phyloP scores from a whole-genome alignment of 2,888 invertebrate genomes.

The Oscheius sp. region DNA sequence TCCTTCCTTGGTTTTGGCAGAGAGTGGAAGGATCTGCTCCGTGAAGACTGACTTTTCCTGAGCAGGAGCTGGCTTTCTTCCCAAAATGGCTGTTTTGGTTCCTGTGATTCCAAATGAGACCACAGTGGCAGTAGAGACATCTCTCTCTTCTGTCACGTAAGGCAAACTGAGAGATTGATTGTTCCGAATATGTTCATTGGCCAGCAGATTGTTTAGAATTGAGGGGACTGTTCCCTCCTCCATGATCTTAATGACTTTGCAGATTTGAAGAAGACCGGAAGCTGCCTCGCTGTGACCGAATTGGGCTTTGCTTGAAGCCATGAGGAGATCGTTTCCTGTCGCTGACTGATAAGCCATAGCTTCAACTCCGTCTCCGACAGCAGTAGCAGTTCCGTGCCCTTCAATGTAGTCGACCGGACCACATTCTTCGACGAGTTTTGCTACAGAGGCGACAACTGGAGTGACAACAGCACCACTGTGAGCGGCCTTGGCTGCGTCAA shows the following conservation, averaged over 20 bases:
- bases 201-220: slow-evolving; percentile 46
- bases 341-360: slow-evolving; percentile 47
- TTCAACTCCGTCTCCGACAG: slow-evolving; percentile 66
- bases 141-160: slow-evolving; percentile 48
- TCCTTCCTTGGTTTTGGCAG: slow-evolving; percentile 47
- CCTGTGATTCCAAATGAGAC: slow-evolving; percentile 57
- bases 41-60: too few relatives aligned
- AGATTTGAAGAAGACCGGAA: slow-evolving; percentile 52
- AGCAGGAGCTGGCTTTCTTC: slow-evolving; percentile 6
- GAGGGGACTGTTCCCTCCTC: slow-evolving; percentile 41
- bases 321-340: slow-evolving; percentile 36
- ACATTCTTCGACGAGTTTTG: slow-evolving; percentile 45
- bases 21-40: slow-evolving; percentile 39
- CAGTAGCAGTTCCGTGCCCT: slow-evolving; percentile 91
- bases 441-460: slow-evolving; percentile 49
- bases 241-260: slow-evolving; percentile 43
- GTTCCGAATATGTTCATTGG: slow-evolving; percentile 50
- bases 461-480: slow-evolving; percentile 53
- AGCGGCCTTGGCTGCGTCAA: slow-evolving; percentile 41
- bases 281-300: slow-evolving; percentile 58
- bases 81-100: slow-evolving; percentile 47
- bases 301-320: slow-evolving; percentile 53
- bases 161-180: slow-evolving; percentile 41
- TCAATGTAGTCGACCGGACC: slow-evolving; percentile 85
- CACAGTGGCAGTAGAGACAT: slow-evolving; percentile 41